These are phyloP conservation scores for Herpailurus yagouaroundi DNA, from an alignment of 2,113 vertebrate genomes.

Conservation along the genomic window DNA sequence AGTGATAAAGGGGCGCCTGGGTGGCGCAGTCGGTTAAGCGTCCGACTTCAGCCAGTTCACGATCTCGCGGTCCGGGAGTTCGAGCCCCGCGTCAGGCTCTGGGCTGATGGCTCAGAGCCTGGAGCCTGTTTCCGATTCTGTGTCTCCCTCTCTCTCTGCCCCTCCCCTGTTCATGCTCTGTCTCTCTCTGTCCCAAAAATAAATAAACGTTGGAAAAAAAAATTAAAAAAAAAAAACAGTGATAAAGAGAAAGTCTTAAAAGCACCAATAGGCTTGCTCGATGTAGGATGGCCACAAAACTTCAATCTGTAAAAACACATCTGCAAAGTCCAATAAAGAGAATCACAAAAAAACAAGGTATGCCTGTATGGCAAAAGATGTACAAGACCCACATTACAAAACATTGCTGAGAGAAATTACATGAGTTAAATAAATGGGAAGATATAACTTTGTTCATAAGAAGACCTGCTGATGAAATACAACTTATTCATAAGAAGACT, in stretches of 20 bases:
- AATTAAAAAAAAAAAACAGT: too few species aligned
- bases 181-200: too few species aligned
- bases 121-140: too few species aligned
- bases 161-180: too few species aligned
- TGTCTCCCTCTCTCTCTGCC: too few species aligned
- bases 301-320: background rate
- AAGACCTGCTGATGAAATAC: background rate
- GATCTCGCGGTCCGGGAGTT: too few species aligned
- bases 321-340: background rate
- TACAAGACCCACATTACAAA: background rate
- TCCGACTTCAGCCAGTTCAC: too few species aligned
- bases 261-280: background rate
- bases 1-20: too few species aligned
- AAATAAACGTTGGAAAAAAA: too few species aligned
- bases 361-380: background rate
- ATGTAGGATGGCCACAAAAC: background rate
- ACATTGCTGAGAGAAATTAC: background rate
- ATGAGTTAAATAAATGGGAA: background rate
- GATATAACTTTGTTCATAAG: background rate
- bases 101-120: too few species aligned
- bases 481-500: background rate
- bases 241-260: background rate
- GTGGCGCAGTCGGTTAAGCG: too few species aligned
- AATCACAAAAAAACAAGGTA: background rate
- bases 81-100: too few species aligned